Base-by-base conservation (phyloP, 2,888 invertebrate species). In the Heteromyza rotundicornis region DNA sequence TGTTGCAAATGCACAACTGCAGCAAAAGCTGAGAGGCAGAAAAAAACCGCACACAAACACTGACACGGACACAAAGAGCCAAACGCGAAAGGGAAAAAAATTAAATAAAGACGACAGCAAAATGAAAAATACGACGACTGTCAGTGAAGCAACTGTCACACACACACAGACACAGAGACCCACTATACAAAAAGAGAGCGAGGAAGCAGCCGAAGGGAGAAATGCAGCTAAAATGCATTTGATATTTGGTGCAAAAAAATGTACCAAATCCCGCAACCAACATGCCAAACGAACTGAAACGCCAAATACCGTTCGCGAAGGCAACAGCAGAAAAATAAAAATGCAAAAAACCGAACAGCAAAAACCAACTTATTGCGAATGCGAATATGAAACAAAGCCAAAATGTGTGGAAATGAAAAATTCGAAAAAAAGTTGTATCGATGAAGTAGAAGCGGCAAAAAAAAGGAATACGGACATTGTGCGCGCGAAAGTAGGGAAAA, bases 401-500 rank as follows among this genome's bases (percentile, higher is more conserved):
- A 40, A n/a, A 40, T 14, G 40, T n/a, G 14, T 12, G 40, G 14
- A 40, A 40, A 40, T 32, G 53, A 44, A 59, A 56, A 22, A 55
- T 10, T n/a, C 16, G 44, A 35, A 44, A 56, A 70, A 74, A 66
- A 70, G 64, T 70, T 71, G 66, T 76, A 73, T 74, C n/a, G 55
- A 51, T 35, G 24, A 23, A 57, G 36, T 44, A 52, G 24, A 14
- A 36, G 19, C 20, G 17, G 8, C 23, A 62, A 56, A 67, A 69
- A 67, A 71, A 69, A 69, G 64, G 67, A n/a, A 71, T 70, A 71
- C 66, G 75, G 76, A n/a, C 69, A 77, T 73, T 76, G 71, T 77
- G 70, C 67, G 76, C 78, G 78, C 74, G 72, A 76, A 75, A 78
- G 74, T 75, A 74, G 76, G 73, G 74, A 73, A 77, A 75, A 70